Evolutionary conservation across 1,140 invertebrate genomes (phyloP).

Genomic region (Tyrophagus putrescentiae): DNA sequence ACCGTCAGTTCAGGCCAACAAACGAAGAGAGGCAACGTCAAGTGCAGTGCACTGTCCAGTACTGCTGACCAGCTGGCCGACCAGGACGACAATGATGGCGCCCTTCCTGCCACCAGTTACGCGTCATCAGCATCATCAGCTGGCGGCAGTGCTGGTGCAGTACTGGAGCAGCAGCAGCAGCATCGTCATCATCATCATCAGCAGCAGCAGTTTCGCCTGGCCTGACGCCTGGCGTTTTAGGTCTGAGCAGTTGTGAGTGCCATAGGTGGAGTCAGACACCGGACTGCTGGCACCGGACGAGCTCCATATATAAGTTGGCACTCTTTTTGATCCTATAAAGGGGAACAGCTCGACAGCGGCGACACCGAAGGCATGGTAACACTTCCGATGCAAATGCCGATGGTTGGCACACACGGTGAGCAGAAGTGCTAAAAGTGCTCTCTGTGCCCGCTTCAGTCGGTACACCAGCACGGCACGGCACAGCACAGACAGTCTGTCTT

Average conservation of each 20-base stretch:
- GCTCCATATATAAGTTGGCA: constrained; percentile 9
- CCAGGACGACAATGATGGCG: no score
- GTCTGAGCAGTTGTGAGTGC: background rate
- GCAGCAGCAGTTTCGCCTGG: background rate
- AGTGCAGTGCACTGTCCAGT: no score
- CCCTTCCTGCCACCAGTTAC: background rate
- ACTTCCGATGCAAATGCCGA: constrained; percentile 4
- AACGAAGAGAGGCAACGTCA: no score
- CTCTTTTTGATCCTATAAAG: constrained; percentile 14
- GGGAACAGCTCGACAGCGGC: background rate
- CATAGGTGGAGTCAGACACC: constrained; percentile 4
- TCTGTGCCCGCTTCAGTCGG: no score
- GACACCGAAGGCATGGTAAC: background rate
- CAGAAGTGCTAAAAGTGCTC: no score
- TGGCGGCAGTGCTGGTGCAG: background rate
- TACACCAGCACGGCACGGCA: no score
- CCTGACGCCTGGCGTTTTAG: background rate
- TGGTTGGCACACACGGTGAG: no score
- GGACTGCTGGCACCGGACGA: background rate
- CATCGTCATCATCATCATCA: background rate
- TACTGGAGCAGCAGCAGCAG: background rate
- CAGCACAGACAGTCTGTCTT: background rate
- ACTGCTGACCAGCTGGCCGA: no score
- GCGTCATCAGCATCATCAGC: background rate
- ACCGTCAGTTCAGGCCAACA: no score